Evolutionary conservation across 2,797 vertebrate species (phyloP).

Genomic region (Spinus olivaceus): DNA sequence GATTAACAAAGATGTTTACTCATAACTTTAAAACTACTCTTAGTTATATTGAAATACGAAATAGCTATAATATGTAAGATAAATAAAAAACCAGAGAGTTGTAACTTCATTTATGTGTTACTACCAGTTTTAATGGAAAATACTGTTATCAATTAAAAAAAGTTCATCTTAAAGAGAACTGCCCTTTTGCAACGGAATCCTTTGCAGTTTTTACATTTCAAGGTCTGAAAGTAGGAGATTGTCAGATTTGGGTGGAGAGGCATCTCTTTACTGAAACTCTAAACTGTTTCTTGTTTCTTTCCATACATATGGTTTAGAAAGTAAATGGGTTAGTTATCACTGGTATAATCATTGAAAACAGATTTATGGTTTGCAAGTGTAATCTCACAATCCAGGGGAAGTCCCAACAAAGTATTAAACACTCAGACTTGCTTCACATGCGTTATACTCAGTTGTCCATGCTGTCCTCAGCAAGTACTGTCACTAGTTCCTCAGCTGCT

Average conservation of each 20-base stretch:
- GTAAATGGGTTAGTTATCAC: not conserved
- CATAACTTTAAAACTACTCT: not conserved
- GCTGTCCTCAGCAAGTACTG: not conserved
- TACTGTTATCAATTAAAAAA: not conserved
- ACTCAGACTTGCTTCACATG: not conserved
- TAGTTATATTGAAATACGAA: not conserved
- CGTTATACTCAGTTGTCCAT: not conserved
- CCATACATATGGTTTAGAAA: not conserved
- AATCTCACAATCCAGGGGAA: not conserved
- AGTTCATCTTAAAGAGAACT: not conserved
- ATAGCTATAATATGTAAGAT: not conserved
- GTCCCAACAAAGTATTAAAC: not conserved
- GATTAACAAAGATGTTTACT: conserved; percentile 28
- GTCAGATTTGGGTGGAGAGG: not conserved
- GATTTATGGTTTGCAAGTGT: not conserved
- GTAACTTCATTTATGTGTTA: not conserved
- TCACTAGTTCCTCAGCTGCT: not conserved
- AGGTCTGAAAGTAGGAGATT: not conserved
- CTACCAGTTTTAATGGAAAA: not conserved
- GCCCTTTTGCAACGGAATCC: not conserved
- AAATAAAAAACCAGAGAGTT: not conserved
- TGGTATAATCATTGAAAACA: not conserved
- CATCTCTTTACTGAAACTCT: not conserved
- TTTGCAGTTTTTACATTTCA: not conserved
- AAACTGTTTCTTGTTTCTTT: not conserved